These are phyloP conservation scores for Procavia capensis DNA, from an alignment of 2,113 vertebrate genomes.

Conservation along the genomic window DNA sequence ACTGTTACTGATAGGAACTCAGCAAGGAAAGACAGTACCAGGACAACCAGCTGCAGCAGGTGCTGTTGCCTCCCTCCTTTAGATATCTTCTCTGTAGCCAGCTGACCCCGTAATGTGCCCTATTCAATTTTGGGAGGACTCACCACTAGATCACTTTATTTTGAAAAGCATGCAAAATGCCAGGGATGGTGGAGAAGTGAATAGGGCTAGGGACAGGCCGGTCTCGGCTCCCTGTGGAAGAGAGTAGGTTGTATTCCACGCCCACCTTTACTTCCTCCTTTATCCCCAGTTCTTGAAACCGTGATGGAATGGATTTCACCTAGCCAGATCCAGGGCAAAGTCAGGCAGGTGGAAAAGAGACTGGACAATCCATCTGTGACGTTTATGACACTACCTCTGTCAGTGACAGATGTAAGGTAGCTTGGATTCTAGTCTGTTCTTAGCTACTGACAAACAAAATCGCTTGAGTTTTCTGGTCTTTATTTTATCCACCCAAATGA, in stretches of 20 bases:
- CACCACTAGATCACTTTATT: neutral
- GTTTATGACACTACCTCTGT: neutral
- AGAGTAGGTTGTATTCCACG: fast-evolving
- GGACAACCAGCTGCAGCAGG: neutral
- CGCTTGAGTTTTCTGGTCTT: neutral
- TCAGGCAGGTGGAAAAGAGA: neutral
- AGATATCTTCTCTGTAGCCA: neutral
- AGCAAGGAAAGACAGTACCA: neutral
- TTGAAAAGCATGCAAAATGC: neutral
- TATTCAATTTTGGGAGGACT: neutral
- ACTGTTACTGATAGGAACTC: neutral
- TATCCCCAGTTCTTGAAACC: neutral
- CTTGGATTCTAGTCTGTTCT: neutral
- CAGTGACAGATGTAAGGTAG: neutral
- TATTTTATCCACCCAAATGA: neutral
- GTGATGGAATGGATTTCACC: too few relatives aligned
- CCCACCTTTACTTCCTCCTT: fast-evolving
- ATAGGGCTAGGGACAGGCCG: neutral
- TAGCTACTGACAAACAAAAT: too few relatives aligned
- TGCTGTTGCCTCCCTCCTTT: neutral
- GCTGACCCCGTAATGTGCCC: neutral
- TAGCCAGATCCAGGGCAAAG: neutral
- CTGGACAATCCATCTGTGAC: too few relatives aligned
- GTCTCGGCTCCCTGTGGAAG: fast-evolving
- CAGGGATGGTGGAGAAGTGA: neutral